These are phyloP conservation scores for Sphenodon punctatus DNA, from an alignment of 2,797 vertebrate genomes.

Conservation along the genomic window DNA sequence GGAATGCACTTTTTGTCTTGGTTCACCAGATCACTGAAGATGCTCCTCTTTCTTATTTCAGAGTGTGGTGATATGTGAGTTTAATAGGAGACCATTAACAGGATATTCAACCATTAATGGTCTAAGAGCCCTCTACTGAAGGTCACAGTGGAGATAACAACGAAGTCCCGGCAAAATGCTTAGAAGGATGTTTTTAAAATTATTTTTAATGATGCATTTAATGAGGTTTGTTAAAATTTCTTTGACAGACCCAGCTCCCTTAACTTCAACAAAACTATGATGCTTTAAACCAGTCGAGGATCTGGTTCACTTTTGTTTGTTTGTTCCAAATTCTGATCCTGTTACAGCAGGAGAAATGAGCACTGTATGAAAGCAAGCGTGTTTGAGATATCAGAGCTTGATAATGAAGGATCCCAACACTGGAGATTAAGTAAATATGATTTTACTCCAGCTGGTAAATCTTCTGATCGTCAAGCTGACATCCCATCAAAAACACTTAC, in stretches of 20 bases:
- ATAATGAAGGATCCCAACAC: neutral
- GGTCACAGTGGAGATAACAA: too few relatives aligned
- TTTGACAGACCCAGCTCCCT: neutral
- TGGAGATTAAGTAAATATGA: constrained; percentile 42
- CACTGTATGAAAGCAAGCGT: constrained; percentile 21
- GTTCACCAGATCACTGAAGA: rapidly evolving
- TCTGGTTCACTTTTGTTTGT: too few relatives aligned
- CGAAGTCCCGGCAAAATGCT: too few relatives aligned
- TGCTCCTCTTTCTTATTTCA: too few relatives aligned
- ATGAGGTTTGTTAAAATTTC: neutral
- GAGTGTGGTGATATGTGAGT: too few relatives aligned
- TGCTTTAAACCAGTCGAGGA: neutral
- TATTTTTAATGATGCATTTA: neutral
- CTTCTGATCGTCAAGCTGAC: constrained; percentile 32
- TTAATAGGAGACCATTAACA: too few relatives aligned
- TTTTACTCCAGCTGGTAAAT: constrained; percentile 25
- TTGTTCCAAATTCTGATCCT: too few relatives aligned
- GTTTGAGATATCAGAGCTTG: constrained; percentile 34
- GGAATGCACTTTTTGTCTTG: neutral
- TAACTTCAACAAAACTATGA: neutral
- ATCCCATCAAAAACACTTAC: constrained; percentile 20
- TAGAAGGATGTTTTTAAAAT: neutral
- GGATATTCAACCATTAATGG: too few relatives aligned
- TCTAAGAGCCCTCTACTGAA: too few relatives aligned
- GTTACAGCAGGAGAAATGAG: neutral